These are phyloP conservation scores for Elymnias hypermnestra DNA, from an alignment of 1,140 invertebrate genomes.

Conservation along the genomic window DNA sequence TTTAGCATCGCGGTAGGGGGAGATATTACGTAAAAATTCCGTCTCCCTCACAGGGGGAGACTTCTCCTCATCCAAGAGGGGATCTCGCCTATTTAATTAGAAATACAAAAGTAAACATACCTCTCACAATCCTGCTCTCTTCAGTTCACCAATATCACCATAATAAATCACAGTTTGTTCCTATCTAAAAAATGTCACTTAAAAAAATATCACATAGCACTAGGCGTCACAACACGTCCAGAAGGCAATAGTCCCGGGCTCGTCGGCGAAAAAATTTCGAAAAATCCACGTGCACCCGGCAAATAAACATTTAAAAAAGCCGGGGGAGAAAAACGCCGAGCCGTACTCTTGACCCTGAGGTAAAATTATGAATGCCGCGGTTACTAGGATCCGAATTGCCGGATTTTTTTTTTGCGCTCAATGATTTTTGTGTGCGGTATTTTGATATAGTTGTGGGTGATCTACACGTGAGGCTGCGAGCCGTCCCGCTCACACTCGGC, in stretches of 20 bases:
- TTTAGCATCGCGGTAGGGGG: constrained; percentile 42
- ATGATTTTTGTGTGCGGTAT: constrained; percentile 72
- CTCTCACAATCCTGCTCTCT: constrained; percentile 58
- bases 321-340: constrained; percentile 53
- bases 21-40: constrained; percentile 53
- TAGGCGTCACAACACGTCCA: constrained; percentile 70
- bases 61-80: constrained; percentile 16
- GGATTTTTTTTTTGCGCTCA: constrained; percentile 70
- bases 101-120: constrained; percentile 42
- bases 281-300: constrained; percentile 62
- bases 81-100: constrained; percentile 39
- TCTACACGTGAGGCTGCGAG: constrained; percentile 57
- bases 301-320: constrained; percentile 73
- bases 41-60: constrained; percentile 25
- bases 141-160: constrained; percentile 68
- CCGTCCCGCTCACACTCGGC: constrained; percentile 55
- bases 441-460: constrained; percentile 51
- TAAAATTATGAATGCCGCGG: constrained; percentile 72
- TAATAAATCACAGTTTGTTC: constrained; percentile 74
- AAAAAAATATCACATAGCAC: constrained; percentile 74
- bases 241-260: constrained; percentile 68
- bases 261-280: constrained; percentile 58
- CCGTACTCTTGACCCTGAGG: constrained; percentile 67
- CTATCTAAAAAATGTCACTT: constrained; percentile 68
- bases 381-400: constrained; percentile 71